These are phyloP conservation scores for Coryphaenoides rupestris DNA, from an alignment of 2,113 vertebrate genomes.

Conservation along the genomic window DNA sequence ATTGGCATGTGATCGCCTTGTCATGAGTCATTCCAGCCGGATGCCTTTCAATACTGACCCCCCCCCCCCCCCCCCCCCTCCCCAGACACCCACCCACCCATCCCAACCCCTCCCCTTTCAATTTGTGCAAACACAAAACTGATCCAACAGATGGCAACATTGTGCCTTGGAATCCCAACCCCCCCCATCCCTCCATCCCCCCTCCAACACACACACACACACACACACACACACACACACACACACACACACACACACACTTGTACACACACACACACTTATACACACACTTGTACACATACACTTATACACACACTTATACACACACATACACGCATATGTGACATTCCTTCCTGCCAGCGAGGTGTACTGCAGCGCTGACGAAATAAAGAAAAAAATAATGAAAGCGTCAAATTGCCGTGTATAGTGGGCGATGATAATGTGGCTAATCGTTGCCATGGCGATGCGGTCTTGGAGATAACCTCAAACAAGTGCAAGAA, in stretches of 20 bases:
- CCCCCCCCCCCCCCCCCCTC: too few relatives aligned
- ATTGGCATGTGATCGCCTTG: slow-evolving; percentile 55
- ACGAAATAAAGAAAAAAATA: slow-evolving; percentile 22
- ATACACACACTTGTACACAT: too few relatives aligned
- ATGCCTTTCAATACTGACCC: slow-evolving; percentile 25
- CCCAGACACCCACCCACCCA: too few relatives aligned
- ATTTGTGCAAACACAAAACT: slow-evolving; percentile 40
- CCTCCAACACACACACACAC: slow-evolving; percentile 19
- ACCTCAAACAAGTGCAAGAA: slow-evolving; percentile 45
- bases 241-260: too few relatives aligned
- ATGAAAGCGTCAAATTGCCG: slow-evolving; percentile 66
- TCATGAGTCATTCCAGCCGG: slow-evolving; percentile 51
- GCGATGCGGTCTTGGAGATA: slow-evolving; percentile 65
- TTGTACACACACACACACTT: too few relatives aligned
- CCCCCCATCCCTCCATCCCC: too few relatives aligned
- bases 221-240: too few relatives aligned
- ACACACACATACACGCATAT: too few relatives aligned
- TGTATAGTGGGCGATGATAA: slow-evolving; percentile 53
- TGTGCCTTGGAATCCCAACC: slow-evolving; percentile 45
- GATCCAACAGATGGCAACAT: slow-evolving; percentile 77
- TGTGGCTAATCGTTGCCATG: slow-evolving; percentile 74
- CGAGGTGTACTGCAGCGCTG: slow-evolving; percentile 48
- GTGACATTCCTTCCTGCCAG: slow-evolving; percentile 47
- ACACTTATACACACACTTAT: too few relatives aligned
- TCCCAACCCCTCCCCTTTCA: not conserved